These are phyloP conservation scores for Notechis scutatus DNA, from an alignment of 2,113 vertebrate species.

Conservation along the genomic window DNA sequence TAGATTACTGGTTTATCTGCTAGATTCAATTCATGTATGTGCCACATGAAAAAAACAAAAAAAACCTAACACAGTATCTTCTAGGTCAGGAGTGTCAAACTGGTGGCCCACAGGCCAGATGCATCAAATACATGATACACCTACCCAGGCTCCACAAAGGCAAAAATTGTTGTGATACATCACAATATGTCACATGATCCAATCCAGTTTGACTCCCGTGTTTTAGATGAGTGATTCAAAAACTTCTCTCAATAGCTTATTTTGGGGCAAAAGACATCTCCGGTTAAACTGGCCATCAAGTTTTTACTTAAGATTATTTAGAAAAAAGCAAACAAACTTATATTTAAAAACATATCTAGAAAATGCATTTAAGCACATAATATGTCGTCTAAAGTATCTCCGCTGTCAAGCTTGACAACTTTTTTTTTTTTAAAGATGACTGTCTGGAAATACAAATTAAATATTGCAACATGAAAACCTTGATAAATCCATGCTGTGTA, in stretches of 20 bases:
- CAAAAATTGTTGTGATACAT: too few species aligned
- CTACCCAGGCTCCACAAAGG: too few species aligned
- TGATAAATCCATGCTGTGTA: not conserved
- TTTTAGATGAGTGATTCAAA: not conserved
- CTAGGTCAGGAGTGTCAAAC: not conserved
- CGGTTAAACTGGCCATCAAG: not conserved
- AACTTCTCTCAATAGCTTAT: not conserved
- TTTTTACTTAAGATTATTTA: not conserved
- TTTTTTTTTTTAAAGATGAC: not conserved
- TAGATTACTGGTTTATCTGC: not conserved
- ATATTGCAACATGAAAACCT: not conserved
- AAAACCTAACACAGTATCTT: not conserved
- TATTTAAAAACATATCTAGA: not conserved
- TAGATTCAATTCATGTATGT: not conserved
- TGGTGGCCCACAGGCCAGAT: too few species aligned
- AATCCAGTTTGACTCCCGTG: not conserved
- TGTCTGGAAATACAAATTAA: not conserved
- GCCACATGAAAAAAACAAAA: too few species aligned
- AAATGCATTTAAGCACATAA: not conserved
- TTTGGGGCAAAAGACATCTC: not conserved
- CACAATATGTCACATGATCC: too few species aligned
- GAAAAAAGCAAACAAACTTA: not conserved
- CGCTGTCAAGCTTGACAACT: not conserved
- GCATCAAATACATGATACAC: too few species aligned
- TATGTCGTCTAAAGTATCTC: not conserved